Percentiles rank a stretch among this genome's conserved stretches.
Conservation (phyloP, 2,888 invertebrate species). For the Agonopterix heracliana region DNA sequence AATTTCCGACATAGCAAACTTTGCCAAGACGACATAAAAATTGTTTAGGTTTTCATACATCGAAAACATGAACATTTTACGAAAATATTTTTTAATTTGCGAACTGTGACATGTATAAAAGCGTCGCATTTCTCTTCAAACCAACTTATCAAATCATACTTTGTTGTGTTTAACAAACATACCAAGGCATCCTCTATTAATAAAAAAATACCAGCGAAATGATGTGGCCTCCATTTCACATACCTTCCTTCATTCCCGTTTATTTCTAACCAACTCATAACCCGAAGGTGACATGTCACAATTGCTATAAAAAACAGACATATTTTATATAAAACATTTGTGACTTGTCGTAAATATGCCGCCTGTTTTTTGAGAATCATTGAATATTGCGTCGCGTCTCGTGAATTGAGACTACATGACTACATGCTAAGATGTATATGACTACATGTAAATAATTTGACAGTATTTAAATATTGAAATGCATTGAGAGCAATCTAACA, state of each 20-base stretch:
- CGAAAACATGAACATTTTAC: background rate
- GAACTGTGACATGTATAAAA: background rate
- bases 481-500: background rate
- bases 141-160: background rate
- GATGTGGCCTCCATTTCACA: slow-evolving; percentile 17
- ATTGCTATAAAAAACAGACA: slow-evolving; percentile 1
- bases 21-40: slow-evolving; percentile 26
- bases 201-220: slow-evolving; percentile 4
- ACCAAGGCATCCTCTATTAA: slow-evolving; percentile 1
- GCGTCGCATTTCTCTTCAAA: background rate
- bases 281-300: slow-evolving; percentile 13
- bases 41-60: slow-evolving; percentile 1
- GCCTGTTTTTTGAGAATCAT: background rate
- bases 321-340: slow-evolving; percentile 3
- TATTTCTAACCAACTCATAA: slow-evolving; percentile 23
- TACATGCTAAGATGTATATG: background rate
- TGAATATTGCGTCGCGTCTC: slow-evolving; percentile 2
- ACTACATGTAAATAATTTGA: background rate
- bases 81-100: background rate
- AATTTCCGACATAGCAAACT: slow-evolving; percentile 27
- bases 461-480: background rate
- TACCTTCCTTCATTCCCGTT: slow-evolving; percentile 21
- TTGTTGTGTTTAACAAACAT: background rate
- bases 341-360: background rate
- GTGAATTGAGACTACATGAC: background rate